Base-by-base conservation (phyloP, 2,888 invertebrate genomes). In the Drosophila quinaria region DNA sequence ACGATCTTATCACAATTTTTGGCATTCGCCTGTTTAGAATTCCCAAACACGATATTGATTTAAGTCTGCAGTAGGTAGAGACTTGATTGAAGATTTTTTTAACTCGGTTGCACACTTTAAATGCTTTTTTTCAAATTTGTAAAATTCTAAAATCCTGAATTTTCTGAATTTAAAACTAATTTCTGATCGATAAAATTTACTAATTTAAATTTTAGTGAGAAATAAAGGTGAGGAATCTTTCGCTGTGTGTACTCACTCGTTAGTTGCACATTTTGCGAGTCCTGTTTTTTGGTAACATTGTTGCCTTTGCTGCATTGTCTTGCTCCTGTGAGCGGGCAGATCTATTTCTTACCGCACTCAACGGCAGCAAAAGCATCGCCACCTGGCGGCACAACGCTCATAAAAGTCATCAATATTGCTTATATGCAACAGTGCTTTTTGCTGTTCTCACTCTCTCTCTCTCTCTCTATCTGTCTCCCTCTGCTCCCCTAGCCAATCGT, bases 321-420 rank as follows among this genome's bases (percentile, higher is more conserved):
- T 63, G 55, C 22, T 55, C 13, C 37, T 17, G 13, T 13, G 13
- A 22, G 35, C 31, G 37, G 46, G n/a, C 9, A 17, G 15, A 54
- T 17, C 25, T n/a, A 52, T 52, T 52, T n/a, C 39, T 52, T 39
- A 51, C 39, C 22, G 35, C 33, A 41, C 46, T 29, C 39, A 19
- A 19, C 6, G 2, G 35, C 13, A 47, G 22, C 5, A 19, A 29
- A 11, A 49, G 25, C 46, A 46, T 70, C 75, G 68, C 75, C 75
- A 78, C 74, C 76, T 78, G 74, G 76, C 69, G 74, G 69, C 65
- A 68, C 71, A 72, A 65, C 65, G 76, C 65, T 70, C 66, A 62
- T 71, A 58, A 68, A 74, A 77, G 87, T 76, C 89, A 86, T 86
- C 86, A 89, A 86, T 89, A 89, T 80, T 87, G 89, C 85, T 86